Conservation (phyloP, 2,113 vertebrate genomes). For the Ceyx melanurus region DNA sequence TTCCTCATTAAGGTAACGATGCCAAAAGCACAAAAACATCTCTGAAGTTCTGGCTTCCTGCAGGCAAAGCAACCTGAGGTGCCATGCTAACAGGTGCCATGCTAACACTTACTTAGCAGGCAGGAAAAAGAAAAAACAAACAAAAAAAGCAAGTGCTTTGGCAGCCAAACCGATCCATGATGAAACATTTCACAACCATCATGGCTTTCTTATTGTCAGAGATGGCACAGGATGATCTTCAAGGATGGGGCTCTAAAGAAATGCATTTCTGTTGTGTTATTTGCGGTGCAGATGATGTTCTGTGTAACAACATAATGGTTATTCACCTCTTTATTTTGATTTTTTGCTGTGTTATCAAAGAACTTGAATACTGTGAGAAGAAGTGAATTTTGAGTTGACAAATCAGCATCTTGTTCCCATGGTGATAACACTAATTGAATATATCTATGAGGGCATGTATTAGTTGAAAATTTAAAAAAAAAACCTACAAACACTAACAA, state of each 20-base stretch:
- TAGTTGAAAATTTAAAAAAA: slow-evolving; percentile 85
- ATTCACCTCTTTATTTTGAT: slow-evolving; percentile 78
- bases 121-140: neutral
- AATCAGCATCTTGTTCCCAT: slow-evolving; percentile 94
- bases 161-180: slow-evolving; percentile 46
- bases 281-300: slow-evolving; percentile 85
- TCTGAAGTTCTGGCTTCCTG: slow-evolving; percentile 48
- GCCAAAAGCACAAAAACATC: slow-evolving; percentile 51
- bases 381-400: slow-evolving; percentile 90
- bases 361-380: slow-evolving; percentile 90
- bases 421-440: slow-evolving; percentile 92
- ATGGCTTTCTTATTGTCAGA: slow-evolving; percentile 42
- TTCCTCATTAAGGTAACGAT: slow-evolving; percentile 45
- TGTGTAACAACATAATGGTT: slow-evolving; percentile 82
- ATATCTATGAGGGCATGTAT: slow-evolving; percentile 96
- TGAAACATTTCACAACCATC: slow-evolving; percentile 1
- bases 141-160: neutral
- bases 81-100: slow-evolving; percentile 21
- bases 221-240: slow-evolving; percentile 62
- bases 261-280: slow-evolving; percentile 83
- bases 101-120: slow-evolving; percentile 32
- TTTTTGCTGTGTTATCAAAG: slow-evolving; percentile 87
- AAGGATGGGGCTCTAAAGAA: slow-evolving; percentile 71
- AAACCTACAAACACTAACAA: slow-evolving; percentile 82
- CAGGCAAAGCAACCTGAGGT: slow-evolving; percentile 9